phyloP scores from a whole-genome alignment of 2,888 invertebrate genomes.

The Cryptus armator region DNA sequence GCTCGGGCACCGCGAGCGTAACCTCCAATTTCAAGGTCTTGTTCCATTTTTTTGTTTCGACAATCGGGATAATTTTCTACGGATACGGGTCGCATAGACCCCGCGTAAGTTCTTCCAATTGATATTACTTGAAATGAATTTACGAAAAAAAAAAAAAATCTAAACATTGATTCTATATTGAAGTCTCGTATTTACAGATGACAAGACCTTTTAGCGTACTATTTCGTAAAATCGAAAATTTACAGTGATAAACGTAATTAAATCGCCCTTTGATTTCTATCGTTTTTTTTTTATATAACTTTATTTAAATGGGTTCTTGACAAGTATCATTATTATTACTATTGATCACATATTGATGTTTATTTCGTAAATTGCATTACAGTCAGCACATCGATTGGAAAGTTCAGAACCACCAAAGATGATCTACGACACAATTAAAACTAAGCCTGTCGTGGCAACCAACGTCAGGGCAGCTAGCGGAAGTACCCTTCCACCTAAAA shows the following conservation, averaged over 20 bases:
- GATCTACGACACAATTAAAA: constrained; percentile 73
- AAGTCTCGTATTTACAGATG: too few relatives aligned
- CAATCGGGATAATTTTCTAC: not conserved
- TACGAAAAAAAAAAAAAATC: too few relatives aligned
- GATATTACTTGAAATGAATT: too few relatives aligned
- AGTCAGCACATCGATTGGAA: constrained; percentile 74
- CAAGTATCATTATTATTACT: not conserved
- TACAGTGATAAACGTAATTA: too few relatives aligned
- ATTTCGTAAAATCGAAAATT: too few relatives aligned
- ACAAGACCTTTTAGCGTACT: too few relatives aligned
- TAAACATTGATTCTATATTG: too few relatives aligned
- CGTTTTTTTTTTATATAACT: not conserved
- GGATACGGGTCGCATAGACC: not conserved
- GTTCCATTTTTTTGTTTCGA: constrained; percentile 1
- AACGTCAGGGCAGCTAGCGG: constrained; percentile 13
- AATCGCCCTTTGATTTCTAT: too few relatives aligned
- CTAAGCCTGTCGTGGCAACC: constrained; percentile 33
- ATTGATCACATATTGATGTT: not conserved
- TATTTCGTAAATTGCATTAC: constrained; percentile 1
- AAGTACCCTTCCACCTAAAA: constrained; percentile 29
- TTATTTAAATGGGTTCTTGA: not conserved
- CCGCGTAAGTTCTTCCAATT: not conserved
- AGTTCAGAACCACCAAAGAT: constrained; percentile 72
- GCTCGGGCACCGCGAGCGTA: not conserved
- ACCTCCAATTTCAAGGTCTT: constrained; percentile 32